Evolutionary conservation across 2,888 invertebrate species (phyloP), one percentile per base, ranked within the genome.

Genomic region (Charanyca ferruginea): DNA sequence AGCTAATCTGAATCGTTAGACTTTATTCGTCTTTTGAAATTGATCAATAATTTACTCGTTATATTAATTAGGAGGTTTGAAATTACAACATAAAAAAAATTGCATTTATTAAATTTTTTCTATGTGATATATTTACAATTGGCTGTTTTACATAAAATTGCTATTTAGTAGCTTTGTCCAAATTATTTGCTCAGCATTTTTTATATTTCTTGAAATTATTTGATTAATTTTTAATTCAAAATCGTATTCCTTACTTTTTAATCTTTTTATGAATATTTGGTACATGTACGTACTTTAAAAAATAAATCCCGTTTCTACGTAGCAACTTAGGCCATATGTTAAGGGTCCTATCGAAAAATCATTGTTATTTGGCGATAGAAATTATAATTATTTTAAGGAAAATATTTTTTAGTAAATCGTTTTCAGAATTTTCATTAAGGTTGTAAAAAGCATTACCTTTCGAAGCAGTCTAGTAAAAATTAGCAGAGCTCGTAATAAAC

Each of bases 111-210:
- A n/a, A n/a, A 1, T 28, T 38, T 47, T 22, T 38, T 3, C 4
- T 3, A 23, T 42, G 32, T 18, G 13, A 48, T 25, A 2, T 18
- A 32, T 47, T 35, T 9, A 0, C 13, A 35, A 72, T 42, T 59
- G 42, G 9, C 22, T 25, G 16, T 68, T 68, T 75, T 70, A 35
- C 53, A 20, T 28, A 45, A 3, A 52, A 32, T 52, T 45, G 53
- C 38, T 61, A 59, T 13, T 2, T 54, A 38, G 25, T 66, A 63
- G 28, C 42, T 44, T 45, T 38, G 60, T 76, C 55, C 65, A 65
- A 73, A 60, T 65, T 59, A 32, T 49, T 64, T 62, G 64, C 63
- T 61, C 63, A 69, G 59, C 3, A 4, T 44, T 44, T 3, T 25
- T 11, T 16, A 16, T 42, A 52, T 51, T 20, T 41, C 45, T 57